Conservation (phyloP, 2,113 vertebrate genomes). For the Callaeas wilsoni region DNA sequence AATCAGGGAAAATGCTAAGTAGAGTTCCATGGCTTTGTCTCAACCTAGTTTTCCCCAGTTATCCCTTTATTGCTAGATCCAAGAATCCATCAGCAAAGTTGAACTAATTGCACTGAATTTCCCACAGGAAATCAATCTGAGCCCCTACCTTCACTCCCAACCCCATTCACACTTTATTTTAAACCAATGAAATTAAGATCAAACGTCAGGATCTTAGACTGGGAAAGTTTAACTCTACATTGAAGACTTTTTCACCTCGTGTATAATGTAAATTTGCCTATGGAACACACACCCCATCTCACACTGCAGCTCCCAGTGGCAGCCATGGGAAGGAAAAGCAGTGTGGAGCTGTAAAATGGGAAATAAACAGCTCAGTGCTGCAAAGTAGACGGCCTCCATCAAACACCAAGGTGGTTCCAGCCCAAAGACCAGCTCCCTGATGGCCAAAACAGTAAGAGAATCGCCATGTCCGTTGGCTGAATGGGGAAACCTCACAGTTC, state of each 20-base stretch:
- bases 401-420: background rate
- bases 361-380: constrained; percentile 3
- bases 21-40: background rate
- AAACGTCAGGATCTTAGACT: background rate
- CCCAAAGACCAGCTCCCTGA: background rate
- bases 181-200: background rate
- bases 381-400: background rate
- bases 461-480: background rate
- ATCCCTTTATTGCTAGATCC: background rate
- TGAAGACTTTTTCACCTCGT: background rate
- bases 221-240: background rate
- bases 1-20: background rate
- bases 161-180: background rate
- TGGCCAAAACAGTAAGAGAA: background rate
- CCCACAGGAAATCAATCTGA: background rate
- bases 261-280: background rate
- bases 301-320: background rate
- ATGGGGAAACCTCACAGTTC: background rate
- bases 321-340: background rate
- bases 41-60: background rate
- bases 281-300: background rate
- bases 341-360: background rate
- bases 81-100: background rate
- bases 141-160: background rate
- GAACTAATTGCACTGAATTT: background rate